Evolutionary conservation across 2,888 invertebrate genomes (phyloP), one percentile per base, ranked within the genome.

Genomic region (Drosophila sordidula): DNA sequence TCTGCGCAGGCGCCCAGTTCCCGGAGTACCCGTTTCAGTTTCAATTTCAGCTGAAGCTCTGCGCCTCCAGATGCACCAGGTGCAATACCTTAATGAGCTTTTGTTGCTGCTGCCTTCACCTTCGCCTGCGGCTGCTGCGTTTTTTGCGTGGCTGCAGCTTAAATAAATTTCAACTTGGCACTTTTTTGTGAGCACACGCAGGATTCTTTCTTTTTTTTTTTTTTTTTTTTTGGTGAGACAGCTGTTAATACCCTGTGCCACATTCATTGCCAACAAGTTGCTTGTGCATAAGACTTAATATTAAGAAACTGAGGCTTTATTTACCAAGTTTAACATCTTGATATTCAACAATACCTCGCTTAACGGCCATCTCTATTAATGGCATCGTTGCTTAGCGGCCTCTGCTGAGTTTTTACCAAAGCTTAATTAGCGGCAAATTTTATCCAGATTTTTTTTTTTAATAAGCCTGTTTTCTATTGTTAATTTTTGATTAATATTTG

Each of bases 81-180:
- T 84, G 83, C 83, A 83, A 83, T 75, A 86, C 69, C 66, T 88
- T 88, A 84, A 88, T 83, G 86, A 79, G 86, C 85, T 82, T 87
- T 84, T 58, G 58, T 50, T 50, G 14, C 12, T 56, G 46, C 56
- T 57, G 68, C 61, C 68, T 62, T 64, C 59, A 2, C 26, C 26
- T 29, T 29, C 63, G 68, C 69, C 69, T 62, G 61, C 64, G 81
- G 70, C 85, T 71, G 71, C 66, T 84, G 69, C 54, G 16, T 46
- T 50, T 67, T 64, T 58, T 68, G 9, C 26, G 47, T 77, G 58
- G 55, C 57, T 74, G 45, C 32, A 65, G 65, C 71, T 71, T 66
- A 65, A 78, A 80, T 80, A 75, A 75, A 79, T 80, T 76, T 80
- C 4, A 64, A 54, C 64, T 69, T 76, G 57, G 71, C 69, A 61